Evolutionary conservation across 1,140 invertebrate genomes (phyloP), one percentile per base, ranked within the genome.

Genomic region (Diabrotica virgifera): DNA sequence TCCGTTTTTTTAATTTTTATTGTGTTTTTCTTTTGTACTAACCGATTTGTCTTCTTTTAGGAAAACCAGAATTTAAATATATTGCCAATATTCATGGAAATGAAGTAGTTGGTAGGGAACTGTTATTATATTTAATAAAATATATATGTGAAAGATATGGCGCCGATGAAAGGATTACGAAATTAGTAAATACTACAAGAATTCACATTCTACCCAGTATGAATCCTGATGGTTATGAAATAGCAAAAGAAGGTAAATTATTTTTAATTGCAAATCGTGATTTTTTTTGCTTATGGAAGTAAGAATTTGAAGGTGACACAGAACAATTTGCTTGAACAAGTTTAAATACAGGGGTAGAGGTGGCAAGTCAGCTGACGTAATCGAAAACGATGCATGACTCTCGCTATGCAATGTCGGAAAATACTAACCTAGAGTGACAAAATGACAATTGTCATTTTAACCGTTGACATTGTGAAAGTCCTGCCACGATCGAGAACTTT

Each of bases 171-270:
- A 83, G 90, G 11, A 81, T 97, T 0, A 96, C 91, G 0, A 78
- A 78, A 0, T 81, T 98, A 60, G 75, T 98, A 5, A 85, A 96
- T 75, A 87, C 80, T 6, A 92, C 93, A 0, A 83, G 96, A 61
- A 88, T 99, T 36, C 96, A 99, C 79, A 82, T 99, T 5, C 82
- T 99, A 84, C 95, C 96, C 5, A 92, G 92, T 62, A 96, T 98
- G 93, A 99, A 99, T 82, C 97, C 97, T 0, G 97, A 99, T 82
- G 97, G 97, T 7, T 98, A 96, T 80, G 95, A 96, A 79, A 81
- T 81, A 36, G 84, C 92, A 0, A 79, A 66, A 12, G 85, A 87
- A 77, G 87, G 89, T 85, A 79, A 71, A 12, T n/a, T n/a, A n/a
- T n/a, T n/a, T n/a, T n/a, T n/a, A n/a, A 24, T 24, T 24, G 4